Evolutionary conservation across 2,113 vertebrate genomes (phyloP), one percentile per base, ranked within the genome.

Genomic region (Nothobranchius kuhntae): DNA sequence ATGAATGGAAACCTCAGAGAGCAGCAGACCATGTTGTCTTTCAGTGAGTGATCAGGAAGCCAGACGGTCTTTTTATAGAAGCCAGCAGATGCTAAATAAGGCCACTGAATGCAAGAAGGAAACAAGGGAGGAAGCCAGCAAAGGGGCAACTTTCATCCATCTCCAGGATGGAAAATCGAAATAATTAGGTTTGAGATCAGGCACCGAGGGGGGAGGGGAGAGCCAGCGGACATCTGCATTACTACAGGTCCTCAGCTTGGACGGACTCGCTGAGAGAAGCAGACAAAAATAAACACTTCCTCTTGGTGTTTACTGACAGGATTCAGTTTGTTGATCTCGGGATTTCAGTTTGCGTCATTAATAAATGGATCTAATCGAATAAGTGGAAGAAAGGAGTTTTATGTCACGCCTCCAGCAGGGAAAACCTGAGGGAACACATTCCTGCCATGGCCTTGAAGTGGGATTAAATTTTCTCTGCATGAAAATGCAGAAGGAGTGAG

Each of bases 151-250:
- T 48, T 57, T 42, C 68, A 81, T 84, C 66, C 71, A 56, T 79
- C 65, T 69, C 55, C 0, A 6, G 24, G 42, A 71, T 26, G 26
- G 64, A 36, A 59, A 87, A 75, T 71, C 54, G 5, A 73, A 77
- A 73, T 80, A 84, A 80, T 77, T 75, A 75, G 73, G 61, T 44
- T 21, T 17, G 56, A 35, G 62, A 78, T 75, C 60, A 75, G 61
- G 60, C 65, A 77, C 52, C 0, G 13, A 24, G 51, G 40, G 57
- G 51, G 36, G 61, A 47, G 9, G n/a, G 48, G 72, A 58, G 58
- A 78, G 53, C 57, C 61, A 67, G 74, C 13, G 15, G 30, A 53
- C 61, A 15, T 42, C 21, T 24, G 36, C 54, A 44, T 50, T 0
- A 54, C 24, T 50, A 15, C 12, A 59, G 21, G 17, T 14, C 24